These are phyloP conservation scores for Hololepta plana DNA, from an alignment of 2,888 invertebrate genomes.

Conservation along the genomic window DNA sequence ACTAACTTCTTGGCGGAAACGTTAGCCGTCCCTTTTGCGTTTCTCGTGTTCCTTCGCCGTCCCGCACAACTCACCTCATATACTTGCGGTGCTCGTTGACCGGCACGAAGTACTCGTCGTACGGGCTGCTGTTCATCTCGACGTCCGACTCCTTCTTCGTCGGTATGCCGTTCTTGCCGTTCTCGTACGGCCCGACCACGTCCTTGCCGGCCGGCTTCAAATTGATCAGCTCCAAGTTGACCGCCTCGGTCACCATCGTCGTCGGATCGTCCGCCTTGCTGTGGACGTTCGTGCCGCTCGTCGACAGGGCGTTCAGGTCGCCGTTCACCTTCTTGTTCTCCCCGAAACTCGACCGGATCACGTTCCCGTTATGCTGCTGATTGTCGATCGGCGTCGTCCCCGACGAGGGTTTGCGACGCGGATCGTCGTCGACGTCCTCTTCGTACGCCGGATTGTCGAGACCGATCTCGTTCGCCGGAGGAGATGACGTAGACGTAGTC, in stretches of 20 bases:
- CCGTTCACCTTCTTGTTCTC: conserved; percentile 21
- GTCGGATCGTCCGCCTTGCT: conserved; percentile 19
- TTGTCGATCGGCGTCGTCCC: conserved; percentile 8
- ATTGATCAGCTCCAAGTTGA: conserved; percentile 63
- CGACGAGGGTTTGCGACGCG: too few relatives aligned
- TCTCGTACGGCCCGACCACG: conserved; percentile 29
- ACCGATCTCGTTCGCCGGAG: too few relatives aligned
- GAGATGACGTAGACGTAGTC: conserved; percentile 1
- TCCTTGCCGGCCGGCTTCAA: conserved; percentile 42
- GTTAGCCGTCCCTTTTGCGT: too few relatives aligned
- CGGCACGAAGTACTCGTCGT: conserved; percentile 71
- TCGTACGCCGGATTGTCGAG: conserved; percentile 30
- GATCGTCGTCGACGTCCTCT: conserved; percentile 14
- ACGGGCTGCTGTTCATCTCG: conserved; percentile 49
- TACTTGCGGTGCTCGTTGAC: conserved; percentile 73
- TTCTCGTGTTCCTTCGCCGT: too few relatives aligned
- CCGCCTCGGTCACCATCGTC: conserved; percentile 40
- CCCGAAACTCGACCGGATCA: conserved; percentile 21
- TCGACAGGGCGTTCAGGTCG: conserved; percentile 17
- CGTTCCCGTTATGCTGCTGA: too few relatives aligned
- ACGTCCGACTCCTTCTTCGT: conserved; percentile 47
- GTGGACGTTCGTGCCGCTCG: conserved; percentile 17
- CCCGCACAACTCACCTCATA: conserved; percentile 64
- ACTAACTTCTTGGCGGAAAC: too few relatives aligned
- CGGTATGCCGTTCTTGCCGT: conserved; percentile 29